Base-by-base conservation (phyloP, 2,888 invertebrate genomes). In the Alentia gelatinosa region DNA sequence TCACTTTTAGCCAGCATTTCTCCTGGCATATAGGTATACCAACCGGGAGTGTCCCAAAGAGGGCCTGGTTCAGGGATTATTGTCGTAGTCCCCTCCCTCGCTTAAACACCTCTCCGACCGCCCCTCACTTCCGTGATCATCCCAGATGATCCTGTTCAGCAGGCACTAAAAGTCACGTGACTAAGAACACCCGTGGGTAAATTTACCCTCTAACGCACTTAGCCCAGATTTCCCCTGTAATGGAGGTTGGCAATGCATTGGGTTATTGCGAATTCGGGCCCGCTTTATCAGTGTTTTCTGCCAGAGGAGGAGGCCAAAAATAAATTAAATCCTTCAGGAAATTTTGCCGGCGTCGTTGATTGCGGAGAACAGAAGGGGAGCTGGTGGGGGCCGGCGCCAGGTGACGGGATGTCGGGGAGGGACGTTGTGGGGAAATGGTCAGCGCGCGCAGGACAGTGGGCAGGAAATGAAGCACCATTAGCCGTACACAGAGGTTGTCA, bases 391-490 rank as follows among this genome's bases (percentile, higher is more conserved):
- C 68, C 26, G 3, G 26, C 12, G 30, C 30, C n/a, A 12, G 26
- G 68, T 30, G 4, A 12, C 47, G 9, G 9, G 1, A 26, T 26
- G 26, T 30, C 30, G 68, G 30, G 5, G n/a, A 19, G 63, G 15
- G 15, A 5, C 63, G 1, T 19, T 19, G 12, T 63, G 19, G 68
- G 68, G 26, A 30, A 30, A 4, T 30, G 68, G 68, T 9, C 26
- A 68, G 30, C 68, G 26, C 5, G 26, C 30, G 30, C 30, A 30
- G 68, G 68, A 26, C 30, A 30, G 30, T 30, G 68, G 68, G 68
- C 68, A 68, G 68, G 68, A 68, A 68, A 68, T 68, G 68, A 68
- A 68, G 68, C 68, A 68, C 12, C 68, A 68, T 68, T 68, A 68
- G 26, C 4, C 3, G 30, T 63, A 30, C 26, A 30, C 68, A 30